phyloP scores from a whole-genome alignment of 2,113 vertebrate species.

The Scytalopus superciliaris region DNA sequence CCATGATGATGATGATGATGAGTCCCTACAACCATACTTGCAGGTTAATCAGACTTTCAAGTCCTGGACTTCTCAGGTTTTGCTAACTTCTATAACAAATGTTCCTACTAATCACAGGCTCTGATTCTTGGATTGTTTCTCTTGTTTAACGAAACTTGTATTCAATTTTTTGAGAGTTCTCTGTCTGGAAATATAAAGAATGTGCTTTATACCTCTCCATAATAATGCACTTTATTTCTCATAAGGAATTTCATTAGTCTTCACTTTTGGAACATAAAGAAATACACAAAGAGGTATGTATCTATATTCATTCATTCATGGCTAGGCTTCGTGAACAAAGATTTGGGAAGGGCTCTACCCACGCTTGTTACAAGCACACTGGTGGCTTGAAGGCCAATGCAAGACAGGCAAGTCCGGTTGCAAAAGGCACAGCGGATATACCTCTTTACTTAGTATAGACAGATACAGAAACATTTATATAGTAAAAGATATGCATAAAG shows the following conservation, averaged over 20 bases:
- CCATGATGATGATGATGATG: no score
- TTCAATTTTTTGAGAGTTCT: neutral
- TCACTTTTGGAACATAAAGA: neutral
- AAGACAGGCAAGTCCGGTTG: no score
- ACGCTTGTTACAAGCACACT: no score
- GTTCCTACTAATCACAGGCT: neutral
- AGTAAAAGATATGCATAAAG: neutral
- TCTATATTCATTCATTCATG: no score
- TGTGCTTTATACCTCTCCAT: neutral
- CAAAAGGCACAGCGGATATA: no score
- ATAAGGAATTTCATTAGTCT: slow-evolving; percentile 14
- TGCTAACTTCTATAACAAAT: neutral
- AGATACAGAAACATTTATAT: neutral
- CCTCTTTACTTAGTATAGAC: neutral
- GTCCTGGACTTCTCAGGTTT: neutral
- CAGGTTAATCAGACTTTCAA: neutral
- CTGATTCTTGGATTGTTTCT: neutral
- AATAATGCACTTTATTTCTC: neutral
- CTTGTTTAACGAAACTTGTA: neutral
- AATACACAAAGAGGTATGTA: neutral
- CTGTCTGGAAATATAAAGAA: slow-evolving; percentile 1
- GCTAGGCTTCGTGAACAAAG: no score
- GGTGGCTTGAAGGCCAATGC: no score
- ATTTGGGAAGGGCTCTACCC: no score
- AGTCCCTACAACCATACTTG: neutral